Evolutionary conservation across 1,140 invertebrate species (phyloP).

Genomic region (Pogonognathellus flavescens): DNA sequence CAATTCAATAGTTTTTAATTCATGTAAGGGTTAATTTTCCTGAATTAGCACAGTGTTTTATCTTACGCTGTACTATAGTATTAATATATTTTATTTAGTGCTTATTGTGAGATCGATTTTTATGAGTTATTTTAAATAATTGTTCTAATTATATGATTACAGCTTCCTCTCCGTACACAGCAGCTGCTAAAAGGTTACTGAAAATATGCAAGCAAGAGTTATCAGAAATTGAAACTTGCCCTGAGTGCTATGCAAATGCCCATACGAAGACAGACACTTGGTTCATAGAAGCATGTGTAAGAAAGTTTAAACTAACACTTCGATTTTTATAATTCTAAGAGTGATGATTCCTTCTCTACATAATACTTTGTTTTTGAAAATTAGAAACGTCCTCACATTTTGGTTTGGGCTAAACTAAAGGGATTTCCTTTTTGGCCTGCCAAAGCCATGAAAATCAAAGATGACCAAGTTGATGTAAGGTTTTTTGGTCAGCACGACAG

Average conservation of each 20-base stretch:
- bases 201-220: conserved; percentile 89
- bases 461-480: conserved; percentile 85
- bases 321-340: background rate
- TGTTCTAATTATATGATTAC: conserved; percentile 67
- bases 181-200: conserved; percentile 82
- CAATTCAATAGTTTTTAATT: conserved; percentile 90
- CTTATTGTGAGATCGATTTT: background rate
- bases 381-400: conserved; percentile 81
- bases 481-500: conserved; percentile 95
- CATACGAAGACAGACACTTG: conserved; percentile 85
- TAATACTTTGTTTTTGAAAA: background rate
- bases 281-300: conserved; percentile 91
- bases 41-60: conserved; percentile 12
- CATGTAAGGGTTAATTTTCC: conserved; percentile 74
- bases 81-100: too few species aligned
- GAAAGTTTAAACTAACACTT: conserved; percentile 57
- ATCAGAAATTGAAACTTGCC: conserved; percentile 92
- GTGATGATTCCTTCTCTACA: too few species aligned
- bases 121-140: background rate
- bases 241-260: conserved; percentile 85
- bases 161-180: conserved; percentile 83
- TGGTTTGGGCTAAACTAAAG: conserved; percentile 78
- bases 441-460: conserved; percentile 85
- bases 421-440: conserved; percentile 96
- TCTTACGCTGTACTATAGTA: background rate